Evolutionary conservation across 2,888 invertebrate genomes (phyloP), one percentile per base, ranked within the genome.

Genomic region (Pocota personata): DNA sequence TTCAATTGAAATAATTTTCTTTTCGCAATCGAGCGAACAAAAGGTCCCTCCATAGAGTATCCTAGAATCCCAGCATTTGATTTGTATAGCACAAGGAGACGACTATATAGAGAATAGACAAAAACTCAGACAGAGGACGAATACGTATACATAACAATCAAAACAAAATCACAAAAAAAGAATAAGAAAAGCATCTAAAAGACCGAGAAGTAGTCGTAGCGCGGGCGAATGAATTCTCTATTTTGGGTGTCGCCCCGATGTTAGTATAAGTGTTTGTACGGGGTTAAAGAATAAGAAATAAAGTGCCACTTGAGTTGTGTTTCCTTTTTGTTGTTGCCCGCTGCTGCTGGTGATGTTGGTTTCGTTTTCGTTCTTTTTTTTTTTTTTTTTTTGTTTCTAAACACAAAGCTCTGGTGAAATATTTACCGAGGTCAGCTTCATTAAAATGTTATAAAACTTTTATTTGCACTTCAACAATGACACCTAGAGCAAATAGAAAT

Each of bases 401-500:
- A 62, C 40, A 71, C 21, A 60, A 16, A 60, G 50, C 43, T 69
- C 60, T 48, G 35, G 52, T 77, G 55, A 77, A 77, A 82, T 76
- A 82, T 83, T 83, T 72, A 83, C 83, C 77, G 83, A 83, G 83
- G 83, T 83, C 83, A 83, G 78, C 83, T 83, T 83, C 83, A 83
- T 83, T 83, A 83, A 83, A 83, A 83, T 67, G 78, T 83, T 78
- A 72, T 83, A 78, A 83, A 78, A 78, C 60, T 83, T 83, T 72
- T 77, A 83, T 72, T 73, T 78, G 72, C 67, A 43, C 62, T 72
- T 71, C 64, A 60, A 19, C 69, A 66, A 78, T 64, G 62, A 76
- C 75, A 82, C 75, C 58, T 62, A 60, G 16, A 67, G 48, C 48
- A 40, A 71, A 64, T 48, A 48, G 48, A 64, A 69, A 60, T 50